Evolutionary conservation across 1,140 invertebrate genomes (phyloP), one percentile per base, ranked within the genome.

Genomic region (Drosophila aff.): DNA sequence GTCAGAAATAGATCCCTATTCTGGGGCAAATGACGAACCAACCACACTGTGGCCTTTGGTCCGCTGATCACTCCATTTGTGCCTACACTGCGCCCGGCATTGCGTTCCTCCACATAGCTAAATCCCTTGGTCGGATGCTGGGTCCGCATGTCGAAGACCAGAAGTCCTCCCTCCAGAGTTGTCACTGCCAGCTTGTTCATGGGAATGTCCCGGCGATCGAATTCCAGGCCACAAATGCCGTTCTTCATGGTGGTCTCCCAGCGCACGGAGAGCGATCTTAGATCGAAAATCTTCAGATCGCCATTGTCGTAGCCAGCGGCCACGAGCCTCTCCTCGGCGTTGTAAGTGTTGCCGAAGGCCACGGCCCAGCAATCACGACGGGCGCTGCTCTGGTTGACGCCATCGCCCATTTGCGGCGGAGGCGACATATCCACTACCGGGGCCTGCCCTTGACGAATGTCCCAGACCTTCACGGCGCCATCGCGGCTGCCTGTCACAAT

Each of bases 131-230:
- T 96, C 1, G 96, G 95, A 94, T 99, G 97, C 81, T 97, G 96
- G 8, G 97, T 98, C 81, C 96, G 95, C 71, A 98, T 94, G 93
- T 99, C 98, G 92, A 96, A 99, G 1, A 98, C 95, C 92, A 97
- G 96, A 78, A 99, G 96, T 80, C 98, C 98, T 0, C 97, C 97
- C 93, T 99, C 98, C n/a, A 99, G 93, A 0, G 98, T 98, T 7
- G 98, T 98, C 0, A 96, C 97, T 3, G 98, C 96, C 57, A 99
- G 92, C 94, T 99, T 99, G 91, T 99, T 99, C 97, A 99, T 99
- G 66, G 95, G 94, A 80, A 99, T 99, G 91, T 99, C 98, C 91
- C 97, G 97, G 31, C 98, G 94, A 93, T 99, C 98, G 94, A 99
- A 99, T 93, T 99, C 97, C 15, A 98, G 50, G 59, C 95, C 94